Evolutionary conservation across 1,140 invertebrate genomes (phyloP).

Genomic region (Homalodisca vitripennis): DNA sequence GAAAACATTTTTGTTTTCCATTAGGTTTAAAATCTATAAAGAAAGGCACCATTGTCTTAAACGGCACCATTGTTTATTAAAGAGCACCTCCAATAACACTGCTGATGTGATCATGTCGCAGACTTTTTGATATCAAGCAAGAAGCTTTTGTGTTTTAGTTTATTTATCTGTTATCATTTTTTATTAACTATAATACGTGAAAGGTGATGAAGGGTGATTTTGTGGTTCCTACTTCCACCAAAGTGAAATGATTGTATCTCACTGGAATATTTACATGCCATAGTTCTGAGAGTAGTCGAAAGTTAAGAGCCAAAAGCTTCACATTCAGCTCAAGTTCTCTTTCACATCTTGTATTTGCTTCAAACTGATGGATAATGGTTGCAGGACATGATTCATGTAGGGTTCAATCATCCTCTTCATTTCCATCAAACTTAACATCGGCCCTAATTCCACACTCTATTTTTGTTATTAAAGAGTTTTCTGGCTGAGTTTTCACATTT

Average conservation of each 20-base stretch:
- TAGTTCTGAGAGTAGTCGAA: slow-evolving; percentile 28
- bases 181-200: slow-evolving; percentile 24
- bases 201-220: slow-evolving; percentile 27
- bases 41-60: too few relatives aligned
- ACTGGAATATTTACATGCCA: slow-evolving; percentile 29
- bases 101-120: slow-evolving; percentile 43
- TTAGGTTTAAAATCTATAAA: too few relatives aligned
- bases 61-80: too few relatives aligned
- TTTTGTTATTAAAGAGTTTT: not conserved
- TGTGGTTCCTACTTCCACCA: slow-evolving; percentile 30
- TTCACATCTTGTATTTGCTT: too few relatives aligned
- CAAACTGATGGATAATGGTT: slow-evolving; percentile 8
- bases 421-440: not conserved
- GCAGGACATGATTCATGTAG: not conserved
- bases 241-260: slow-evolving; percentile 34
- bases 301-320: too few relatives aligned
- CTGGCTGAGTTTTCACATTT: not conserved
- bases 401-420: not conserved
- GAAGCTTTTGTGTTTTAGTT: slow-evolving; percentile 41
- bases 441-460: not conserved
- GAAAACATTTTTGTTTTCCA: not conserved
- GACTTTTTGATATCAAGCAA: slow-evolving; percentile 47
- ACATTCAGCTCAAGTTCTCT: too few relatives aligned
- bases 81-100: too few relatives aligned
- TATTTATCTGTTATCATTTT: too few relatives aligned